A percentile compares a stretch with the other conserved stretches of the same genome.
phyloP scores from a whole-genome alignment of 2,888 invertebrate genomes.

The Alcis repandata region DNA sequence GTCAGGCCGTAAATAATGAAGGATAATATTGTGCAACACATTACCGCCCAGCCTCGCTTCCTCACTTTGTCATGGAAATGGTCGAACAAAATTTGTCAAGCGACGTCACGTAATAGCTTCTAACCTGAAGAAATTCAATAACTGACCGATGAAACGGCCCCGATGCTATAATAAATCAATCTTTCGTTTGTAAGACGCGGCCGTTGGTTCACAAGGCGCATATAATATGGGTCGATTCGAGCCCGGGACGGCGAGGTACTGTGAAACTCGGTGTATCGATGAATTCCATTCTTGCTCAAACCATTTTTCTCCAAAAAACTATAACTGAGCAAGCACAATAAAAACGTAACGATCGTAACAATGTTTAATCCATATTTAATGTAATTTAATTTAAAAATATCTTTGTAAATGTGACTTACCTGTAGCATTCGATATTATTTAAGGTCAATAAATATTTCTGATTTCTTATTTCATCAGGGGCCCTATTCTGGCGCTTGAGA shows the following conservation, averaged over 20 bases:
- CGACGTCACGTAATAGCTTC: conserved; percentile 26
- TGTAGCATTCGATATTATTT: no score
- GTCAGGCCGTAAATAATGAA: no score
- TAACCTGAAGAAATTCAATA: conserved; percentile 41
- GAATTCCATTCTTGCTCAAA: no score
- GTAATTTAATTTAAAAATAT: no score
- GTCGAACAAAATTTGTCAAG: conserved; percentile 14
- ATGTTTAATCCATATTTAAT: no score
- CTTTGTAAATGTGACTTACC: no score
- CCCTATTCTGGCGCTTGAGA: no score
- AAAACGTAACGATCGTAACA: no score
- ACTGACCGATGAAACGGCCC: conserved; percentile 34
- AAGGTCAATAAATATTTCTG: no score
- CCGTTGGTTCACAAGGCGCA: conserved; percentile 44
- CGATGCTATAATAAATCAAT: conserved; percentile 44
- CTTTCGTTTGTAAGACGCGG: conserved; percentile 35
- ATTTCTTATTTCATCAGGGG: no score
- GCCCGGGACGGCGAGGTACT: conserved; percentile 29
- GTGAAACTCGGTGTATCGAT: conserved; percentile 16
- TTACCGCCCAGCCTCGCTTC: neutral
- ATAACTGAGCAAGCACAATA: no score
- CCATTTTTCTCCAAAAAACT: no score
- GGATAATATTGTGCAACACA: neutral
- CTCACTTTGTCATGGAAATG: conserved; percentile 16
- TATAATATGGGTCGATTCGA: conserved; percentile 40